Evolutionary conservation across 64 coral and sea anemone species (phyloP).

Genomic region (Montipora sp.): DNA sequence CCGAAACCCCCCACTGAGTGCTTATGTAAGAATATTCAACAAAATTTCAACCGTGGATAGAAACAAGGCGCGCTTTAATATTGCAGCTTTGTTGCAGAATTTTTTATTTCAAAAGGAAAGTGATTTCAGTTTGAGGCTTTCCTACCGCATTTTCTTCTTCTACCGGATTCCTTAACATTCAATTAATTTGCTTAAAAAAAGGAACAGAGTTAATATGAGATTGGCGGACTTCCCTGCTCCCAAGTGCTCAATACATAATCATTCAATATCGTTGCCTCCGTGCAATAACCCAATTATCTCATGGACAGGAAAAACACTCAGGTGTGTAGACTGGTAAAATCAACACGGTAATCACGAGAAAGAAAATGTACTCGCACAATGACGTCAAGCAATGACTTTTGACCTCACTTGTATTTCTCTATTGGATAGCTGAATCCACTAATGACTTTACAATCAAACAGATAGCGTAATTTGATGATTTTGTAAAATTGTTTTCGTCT

Average conservation of each 20-base stretch:
- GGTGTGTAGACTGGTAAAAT: background rate
- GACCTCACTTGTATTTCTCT: background rate
- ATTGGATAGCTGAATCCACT: background rate
- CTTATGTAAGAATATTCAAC: background rate
- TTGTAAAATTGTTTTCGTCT: background rate
- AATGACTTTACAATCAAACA: background rate
- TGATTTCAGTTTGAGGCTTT: too few relatives aligned
- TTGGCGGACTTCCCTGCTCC: too few relatives aligned
- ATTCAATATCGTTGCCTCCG: background rate
- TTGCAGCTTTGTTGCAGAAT: background rate
- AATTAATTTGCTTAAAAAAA: too few relatives aligned
- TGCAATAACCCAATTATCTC: background rate
- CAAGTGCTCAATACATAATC: background rate
- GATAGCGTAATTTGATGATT: background rate
- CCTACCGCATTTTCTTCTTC: too few relatives aligned
- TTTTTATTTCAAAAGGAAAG: background rate
- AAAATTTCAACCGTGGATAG: background rate
- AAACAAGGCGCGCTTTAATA: too few relatives aligned
- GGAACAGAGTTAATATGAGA: too few relatives aligned
- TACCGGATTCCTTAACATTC: too few relatives aligned
- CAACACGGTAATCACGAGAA: background rate
- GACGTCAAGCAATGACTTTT: background rate
- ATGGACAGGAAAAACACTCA: background rate
- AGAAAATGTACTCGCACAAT: background rate
- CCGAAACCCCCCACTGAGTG: background rate